Percentiles rank a stretch among this genome's conserved stretches.
phyloP scores from a whole-genome alignment of 2,113 vertebrate species.

The Otus sunia region DNA sequence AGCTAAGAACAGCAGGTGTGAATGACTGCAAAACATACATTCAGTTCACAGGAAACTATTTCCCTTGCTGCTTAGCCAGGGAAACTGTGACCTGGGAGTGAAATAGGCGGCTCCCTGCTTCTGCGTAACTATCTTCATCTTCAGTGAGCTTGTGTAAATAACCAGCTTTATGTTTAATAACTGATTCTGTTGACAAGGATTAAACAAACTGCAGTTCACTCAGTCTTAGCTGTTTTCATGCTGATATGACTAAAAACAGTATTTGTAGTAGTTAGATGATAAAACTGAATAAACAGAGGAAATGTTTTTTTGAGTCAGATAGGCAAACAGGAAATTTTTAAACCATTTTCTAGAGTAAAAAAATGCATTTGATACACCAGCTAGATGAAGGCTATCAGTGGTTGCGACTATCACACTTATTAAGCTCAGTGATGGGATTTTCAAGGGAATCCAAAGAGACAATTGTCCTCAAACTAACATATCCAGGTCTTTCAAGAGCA shows the following conservation, averaged over 20 bases:
- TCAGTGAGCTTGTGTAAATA: neutral
- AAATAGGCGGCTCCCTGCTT: neutral
- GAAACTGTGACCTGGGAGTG: neutral
- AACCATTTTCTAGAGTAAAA: neutral
- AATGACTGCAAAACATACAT: neutral
- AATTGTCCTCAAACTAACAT: accelerated
- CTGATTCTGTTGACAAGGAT: neutral
- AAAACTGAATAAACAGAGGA: neutral
- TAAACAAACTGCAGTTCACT: neutral
- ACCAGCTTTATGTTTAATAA: neutral
- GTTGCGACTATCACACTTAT: neutral
- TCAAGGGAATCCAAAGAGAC: neutral
- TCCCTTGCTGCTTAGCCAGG: neutral
- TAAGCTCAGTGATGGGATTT: neutral
- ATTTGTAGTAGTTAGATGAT: neutral
- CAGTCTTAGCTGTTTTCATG: neutral
- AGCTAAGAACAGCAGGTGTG: neutral
- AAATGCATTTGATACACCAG: neutral
- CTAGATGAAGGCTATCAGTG: neutral
- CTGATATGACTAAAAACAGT: neutral
- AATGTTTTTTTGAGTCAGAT: neutral
- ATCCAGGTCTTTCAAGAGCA: neutral
- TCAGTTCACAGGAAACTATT: neutral
- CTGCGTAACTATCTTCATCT: neutral
- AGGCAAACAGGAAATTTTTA: neutral